Evolutionary conservation across 1,140 invertebrate species (phyloP).

Genomic region (Aphaenogaster ashmeadi): DNA sequence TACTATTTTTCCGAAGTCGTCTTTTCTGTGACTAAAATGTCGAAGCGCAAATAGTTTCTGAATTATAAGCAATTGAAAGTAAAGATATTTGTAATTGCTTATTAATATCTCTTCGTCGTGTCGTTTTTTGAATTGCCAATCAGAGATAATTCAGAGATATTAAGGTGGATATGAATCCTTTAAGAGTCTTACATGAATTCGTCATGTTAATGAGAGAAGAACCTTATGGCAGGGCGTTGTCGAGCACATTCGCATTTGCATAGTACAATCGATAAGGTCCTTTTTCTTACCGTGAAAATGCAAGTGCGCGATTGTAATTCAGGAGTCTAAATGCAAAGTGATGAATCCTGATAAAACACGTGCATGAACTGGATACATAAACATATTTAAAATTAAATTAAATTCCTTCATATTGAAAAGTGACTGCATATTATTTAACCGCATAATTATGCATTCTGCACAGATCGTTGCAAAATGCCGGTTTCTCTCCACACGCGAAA

Average conservation of each 20-base stretch:
- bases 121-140: not conserved
- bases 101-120: not conserved
- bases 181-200: constrained; percentile 19
- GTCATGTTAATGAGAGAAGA: constrained; percentile 55
- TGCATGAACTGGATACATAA: not conserved
- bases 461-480: constrained; percentile 13
- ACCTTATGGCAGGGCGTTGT: constrained; percentile 48
- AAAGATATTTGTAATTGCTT: not conserved
- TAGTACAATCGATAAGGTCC: constrained; percentile 59
- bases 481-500: not conserved
- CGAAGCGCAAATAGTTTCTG: not conserved
- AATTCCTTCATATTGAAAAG: not conserved
- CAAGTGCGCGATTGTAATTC: constrained; percentile 42
- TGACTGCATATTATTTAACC: constrained; percentile 20
- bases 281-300: constrained; percentile 42
- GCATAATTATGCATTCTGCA: constrained; percentile 24
- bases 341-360: constrained; percentile 14
- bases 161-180: constrained; percentile 39
- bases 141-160: not conserved
- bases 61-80: not conserved
- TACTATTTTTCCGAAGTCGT: not conserved
- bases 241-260: constrained; percentile 64
- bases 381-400: constrained; percentile 41
- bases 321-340: constrained; percentile 38
- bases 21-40: not conserved